Evolutionary conservation across 2,888 invertebrate species (phyloP), one percentile per base, ranked within the genome.

Genomic region (Oxytorus armatus): DNA sequence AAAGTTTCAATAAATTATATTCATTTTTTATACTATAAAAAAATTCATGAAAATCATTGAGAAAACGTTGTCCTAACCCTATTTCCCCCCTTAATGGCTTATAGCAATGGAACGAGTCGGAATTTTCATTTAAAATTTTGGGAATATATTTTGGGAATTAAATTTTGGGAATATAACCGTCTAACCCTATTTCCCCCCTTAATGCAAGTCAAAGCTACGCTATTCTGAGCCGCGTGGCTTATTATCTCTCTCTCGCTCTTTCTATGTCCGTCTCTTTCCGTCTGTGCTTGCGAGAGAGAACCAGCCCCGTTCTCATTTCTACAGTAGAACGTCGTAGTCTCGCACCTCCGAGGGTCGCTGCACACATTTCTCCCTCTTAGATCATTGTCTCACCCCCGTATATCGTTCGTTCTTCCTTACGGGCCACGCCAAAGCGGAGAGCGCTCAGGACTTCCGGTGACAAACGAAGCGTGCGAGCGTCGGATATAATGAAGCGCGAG

Each of bases 401-500:
- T 55, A 18, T 39, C 3, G 72, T n/a, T 65, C 25, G 57, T 57
- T 72, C 66, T 73, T 59, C 72, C 76, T 76, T 49, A 53, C 29
- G 59, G 42, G 49, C 70, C 59, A 72, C 33, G 61, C 72, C 72
- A 63, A 63, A 53, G 72, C 51, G 36, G 21, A 29, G 61, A 78
- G 78, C 73, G 70, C 75, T 85, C 87, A 86, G 87, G 88, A 90
- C 91, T 90, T 91, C 90, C 91, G 90, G 88, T 83, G 89, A 88
- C 89, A 91, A 91, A 91, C 91, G 91, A 91, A 91, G 91, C 91
- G 91, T 90, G 86, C 88, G 87, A 90, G 88, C 90, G 88, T 89
- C 89, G 89, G 88, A 89, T 89, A 91, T 91, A 91, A 91, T 91
- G 91, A 91, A 91, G 90, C 91, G 87, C 87, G 74, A 83, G 74